phyloP scores from a whole-genome alignment of 2,113 vertebrate genomes.

The Felis chaus region DNA sequence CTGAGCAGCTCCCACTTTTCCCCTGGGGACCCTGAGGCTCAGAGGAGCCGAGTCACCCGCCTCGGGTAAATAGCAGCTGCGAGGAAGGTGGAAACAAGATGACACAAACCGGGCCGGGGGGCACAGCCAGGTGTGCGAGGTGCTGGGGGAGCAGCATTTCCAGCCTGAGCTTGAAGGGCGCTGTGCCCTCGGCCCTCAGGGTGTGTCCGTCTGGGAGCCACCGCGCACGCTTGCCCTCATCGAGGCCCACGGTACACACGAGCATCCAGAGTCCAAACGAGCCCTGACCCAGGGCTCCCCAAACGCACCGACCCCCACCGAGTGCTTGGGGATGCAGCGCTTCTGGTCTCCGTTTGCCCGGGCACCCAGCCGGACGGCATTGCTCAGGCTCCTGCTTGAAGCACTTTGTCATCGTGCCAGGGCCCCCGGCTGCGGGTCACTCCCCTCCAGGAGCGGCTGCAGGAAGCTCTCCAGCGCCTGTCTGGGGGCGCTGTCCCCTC shows the following conservation, averaged over 20 bases:
- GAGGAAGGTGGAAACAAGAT: background rate
- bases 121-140: rapidly evolving
- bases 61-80: rapidly evolving
- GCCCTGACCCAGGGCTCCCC: background rate
- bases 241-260: background rate
- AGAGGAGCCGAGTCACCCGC: background rate
- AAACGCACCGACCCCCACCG: background rate
- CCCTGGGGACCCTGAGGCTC: background rate
- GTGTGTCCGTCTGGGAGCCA: background rate
- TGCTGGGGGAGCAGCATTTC: rapidly evolving
- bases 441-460: rapidly evolving
- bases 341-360: rapidly evolving
- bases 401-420: background rate
- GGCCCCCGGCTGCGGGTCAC: background rate
- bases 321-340: background rate
- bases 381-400: background rate
- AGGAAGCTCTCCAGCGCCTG: rapidly evolving
- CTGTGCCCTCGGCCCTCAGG: rapidly evolving
- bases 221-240: rapidly evolving
- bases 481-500: background rate
- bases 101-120: rapidly evolving
- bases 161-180: rapidly evolving
- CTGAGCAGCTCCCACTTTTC: rapidly evolving
- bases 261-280: too few species aligned
- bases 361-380: too few species aligned